phyloP scores from a whole-genome alignment of 2,797 vertebrate species.

The Microchirus variegatus region DNA sequence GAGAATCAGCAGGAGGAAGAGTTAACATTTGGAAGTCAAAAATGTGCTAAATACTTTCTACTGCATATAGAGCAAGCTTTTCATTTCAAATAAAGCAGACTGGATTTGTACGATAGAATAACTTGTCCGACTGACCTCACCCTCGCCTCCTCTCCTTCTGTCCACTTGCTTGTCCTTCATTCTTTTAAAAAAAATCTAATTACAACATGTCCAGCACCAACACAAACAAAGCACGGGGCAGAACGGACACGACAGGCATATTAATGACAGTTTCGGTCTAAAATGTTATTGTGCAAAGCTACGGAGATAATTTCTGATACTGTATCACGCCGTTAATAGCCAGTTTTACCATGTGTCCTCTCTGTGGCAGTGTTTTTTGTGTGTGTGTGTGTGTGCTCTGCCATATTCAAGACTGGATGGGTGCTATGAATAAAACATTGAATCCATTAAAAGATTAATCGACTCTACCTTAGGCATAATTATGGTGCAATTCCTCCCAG shows the following conservation, averaged over 20 bases:
- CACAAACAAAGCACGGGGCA: constrained; percentile 3
- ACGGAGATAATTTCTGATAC: constrained; percentile 20
- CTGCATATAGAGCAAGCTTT: constrained; percentile 28
- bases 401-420: constrained; percentile 68
- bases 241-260: neutral
- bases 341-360: constrained; percentile 46
- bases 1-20: constrained; percentile 40
- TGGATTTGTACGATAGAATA: constrained; percentile 66
- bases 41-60: constrained; percentile 19
- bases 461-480: constrained; percentile 80
- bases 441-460: constrained; percentile 83
- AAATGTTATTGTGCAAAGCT: constrained; percentile 28
- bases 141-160: constrained; percentile 31
- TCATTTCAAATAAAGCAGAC: constrained; percentile 50
- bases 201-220: constrained; percentile 5
- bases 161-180: constrained; percentile 25
- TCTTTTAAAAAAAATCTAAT: constrained; percentile 21
- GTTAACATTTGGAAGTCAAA: constrained; percentile 45
- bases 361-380: constrained; percentile 45
- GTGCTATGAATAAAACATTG: constrained; percentile 83
- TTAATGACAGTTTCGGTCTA: constrained; percentile 14
- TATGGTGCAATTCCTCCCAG: constrained; percentile 71
- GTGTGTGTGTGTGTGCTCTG: constrained; percentile 16
- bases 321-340: constrained; percentile 43
- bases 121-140: constrained; percentile 65